phyloP scores from a whole-genome alignment of 2,797 vertebrate species.

The Echeneis naucrates region DNA sequence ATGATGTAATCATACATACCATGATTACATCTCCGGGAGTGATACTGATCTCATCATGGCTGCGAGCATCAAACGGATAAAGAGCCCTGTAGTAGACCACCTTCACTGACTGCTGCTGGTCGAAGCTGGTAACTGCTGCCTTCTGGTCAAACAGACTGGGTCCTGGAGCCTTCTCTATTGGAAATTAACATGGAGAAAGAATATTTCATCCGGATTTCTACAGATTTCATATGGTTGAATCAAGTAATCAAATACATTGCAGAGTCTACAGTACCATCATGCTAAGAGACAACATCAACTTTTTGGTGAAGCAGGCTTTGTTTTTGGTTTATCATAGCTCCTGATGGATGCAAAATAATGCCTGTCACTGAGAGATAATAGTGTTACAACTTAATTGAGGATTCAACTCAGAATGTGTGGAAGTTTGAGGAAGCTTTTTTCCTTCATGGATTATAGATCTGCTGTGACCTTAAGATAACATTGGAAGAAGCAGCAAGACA shows the following conservation, averaged over 20 bases:
- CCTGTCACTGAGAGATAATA: too few species aligned
- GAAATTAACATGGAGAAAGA: neutral
- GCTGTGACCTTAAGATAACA: too few species aligned
- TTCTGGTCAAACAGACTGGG: slow-evolving; percentile 78
- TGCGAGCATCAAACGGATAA: slow-evolving; percentile 97
- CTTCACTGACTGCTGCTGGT: slow-evolving; percentile 89
- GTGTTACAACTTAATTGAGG: neutral
- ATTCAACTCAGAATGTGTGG: neutral
- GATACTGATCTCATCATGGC: slow-evolving; percentile 97
- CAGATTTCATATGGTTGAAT: too few species aligned
- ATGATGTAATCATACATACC: too few species aligned
- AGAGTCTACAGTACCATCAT: too few species aligned
- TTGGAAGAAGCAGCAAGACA: neutral
- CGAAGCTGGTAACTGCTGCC: slow-evolving; percentile 84
- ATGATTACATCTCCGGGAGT: slow-evolving; percentile 96
- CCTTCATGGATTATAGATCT: neutral
- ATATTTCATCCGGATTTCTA: neutral
- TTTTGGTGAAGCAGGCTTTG: too few species aligned
- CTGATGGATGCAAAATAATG: too few species aligned
- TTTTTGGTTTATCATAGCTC: too few species aligned
- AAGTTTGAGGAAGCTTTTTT: neutral
- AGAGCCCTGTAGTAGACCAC: slow-evolving; percentile 97
- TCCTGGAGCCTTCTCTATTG: slow-evolving; percentile 58
- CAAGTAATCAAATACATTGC: too few species aligned
- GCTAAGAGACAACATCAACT: too few species aligned